Conservation (phyloP, 2,797 vertebrate species). For the Gymnoscopelus braueri region DNA sequence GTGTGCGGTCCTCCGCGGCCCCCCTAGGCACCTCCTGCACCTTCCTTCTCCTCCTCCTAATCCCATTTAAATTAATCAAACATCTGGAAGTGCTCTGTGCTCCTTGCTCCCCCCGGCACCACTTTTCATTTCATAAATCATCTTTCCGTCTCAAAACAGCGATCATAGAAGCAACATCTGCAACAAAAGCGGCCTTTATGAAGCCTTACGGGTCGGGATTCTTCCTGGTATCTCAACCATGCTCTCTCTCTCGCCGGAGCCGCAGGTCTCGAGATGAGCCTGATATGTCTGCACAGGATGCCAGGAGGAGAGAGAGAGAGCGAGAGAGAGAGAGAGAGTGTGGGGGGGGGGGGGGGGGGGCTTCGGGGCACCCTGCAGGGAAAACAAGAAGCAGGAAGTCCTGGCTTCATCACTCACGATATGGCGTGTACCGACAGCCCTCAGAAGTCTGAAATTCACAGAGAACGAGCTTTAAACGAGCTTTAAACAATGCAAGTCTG, state of each 20-base stretch:
- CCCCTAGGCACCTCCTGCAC: constrained; percentile 38
- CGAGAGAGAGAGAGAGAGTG: constrained; percentile 16
- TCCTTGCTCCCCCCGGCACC: constrained; percentile 43
- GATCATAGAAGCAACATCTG: constrained; percentile 59
- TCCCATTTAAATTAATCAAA: constrained; percentile 71
- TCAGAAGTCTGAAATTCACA: constrained; percentile 69
- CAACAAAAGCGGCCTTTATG: constrained; percentile 63
- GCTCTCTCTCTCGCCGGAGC: constrained; percentile 28
- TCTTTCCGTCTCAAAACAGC: constrained; percentile 60
- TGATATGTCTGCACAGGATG: constrained; percentile 42
- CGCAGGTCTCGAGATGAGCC: constrained; percentile 43
- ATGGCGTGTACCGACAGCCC: constrained; percentile 60
- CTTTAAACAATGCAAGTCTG: constrained; percentile 52
- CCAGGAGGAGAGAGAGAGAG: constrained; percentile 11
- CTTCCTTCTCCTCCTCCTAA: constrained; percentile 42
- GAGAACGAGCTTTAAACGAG: constrained; percentile 35
- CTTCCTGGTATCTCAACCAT: constrained; percentile 55
- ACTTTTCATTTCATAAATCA: constrained; percentile 72
- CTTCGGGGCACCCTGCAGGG: constrained; percentile 46
- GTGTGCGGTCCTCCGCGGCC: constrained; percentile 57
- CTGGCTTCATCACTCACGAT: constrained; percentile 69
- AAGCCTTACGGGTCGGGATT: constrained; percentile 39
- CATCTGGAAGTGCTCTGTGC: constrained; percentile 74
- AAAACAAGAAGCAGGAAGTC: constrained; percentile 68
- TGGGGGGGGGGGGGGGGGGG: constrained; percentile 15